phyloP scores from a whole-genome alignment of 2,888 invertebrate genomes.

The Copidosoma aretas region DNA sequence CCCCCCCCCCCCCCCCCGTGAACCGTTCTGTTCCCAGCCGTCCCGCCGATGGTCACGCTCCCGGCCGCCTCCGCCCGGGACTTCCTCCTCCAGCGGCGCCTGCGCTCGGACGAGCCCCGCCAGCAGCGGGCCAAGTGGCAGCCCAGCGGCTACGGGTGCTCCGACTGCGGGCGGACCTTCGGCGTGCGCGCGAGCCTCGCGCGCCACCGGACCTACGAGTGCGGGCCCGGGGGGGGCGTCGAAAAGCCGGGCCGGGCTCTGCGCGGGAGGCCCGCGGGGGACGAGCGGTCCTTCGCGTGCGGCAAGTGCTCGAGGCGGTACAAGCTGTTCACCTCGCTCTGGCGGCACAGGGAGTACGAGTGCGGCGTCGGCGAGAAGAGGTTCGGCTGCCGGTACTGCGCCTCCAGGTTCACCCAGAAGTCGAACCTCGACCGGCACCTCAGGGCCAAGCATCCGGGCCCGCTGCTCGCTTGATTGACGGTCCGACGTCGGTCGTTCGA shows the following conservation, averaged over 20 bases:
- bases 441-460: background rate
- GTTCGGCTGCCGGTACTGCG: slow-evolving; percentile 73
- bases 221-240: no score
- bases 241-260: background rate
- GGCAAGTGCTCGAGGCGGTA: slow-evolving; percentile 43
- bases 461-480: background rate
- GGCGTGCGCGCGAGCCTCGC: slow-evolving; percentile 55
- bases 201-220: slow-evolving; percentile 74
- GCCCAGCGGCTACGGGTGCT: slow-evolving; percentile 7
- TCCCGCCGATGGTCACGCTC: background rate
- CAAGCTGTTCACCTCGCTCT: slow-evolving; percentile 55
- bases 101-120: background rate
- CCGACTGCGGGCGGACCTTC: slow-evolving; percentile 44
- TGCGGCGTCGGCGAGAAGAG: slow-evolving; percentile 73
- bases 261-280: background rate
- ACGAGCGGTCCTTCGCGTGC: slow-evolving; percentile 6
- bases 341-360: slow-evolving; percentile 73
- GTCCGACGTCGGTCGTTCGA: no score
- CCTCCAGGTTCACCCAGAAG: slow-evolving; percentile 73
- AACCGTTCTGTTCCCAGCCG: background rate
- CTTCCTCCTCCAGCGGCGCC: background rate
- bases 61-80: background rate
- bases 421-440: slow-evolving; percentile 62
- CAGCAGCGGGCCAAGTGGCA: background rate
- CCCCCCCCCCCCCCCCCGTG: no score